A percentile compares a stretch with the other conserved stretches of the same genome.
phyloP scores from a whole-genome alignment of 30 jellyfish, hydroid and myxozoan genomes.

The Catostylus mosaicus region DNA sequence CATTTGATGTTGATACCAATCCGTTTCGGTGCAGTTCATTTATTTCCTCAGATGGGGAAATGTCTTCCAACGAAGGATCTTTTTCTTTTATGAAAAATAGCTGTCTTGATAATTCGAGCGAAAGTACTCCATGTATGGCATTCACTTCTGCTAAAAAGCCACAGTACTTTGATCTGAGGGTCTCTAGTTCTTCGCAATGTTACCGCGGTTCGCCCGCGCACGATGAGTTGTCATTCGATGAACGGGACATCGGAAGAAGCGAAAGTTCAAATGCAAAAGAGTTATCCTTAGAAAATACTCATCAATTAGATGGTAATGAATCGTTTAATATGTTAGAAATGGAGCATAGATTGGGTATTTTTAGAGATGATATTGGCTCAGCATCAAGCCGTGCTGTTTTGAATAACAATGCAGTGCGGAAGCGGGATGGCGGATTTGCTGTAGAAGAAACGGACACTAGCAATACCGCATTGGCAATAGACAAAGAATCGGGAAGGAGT shows the following conservation, averaged over 20 bases:
- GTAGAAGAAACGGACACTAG: too few species aligned
- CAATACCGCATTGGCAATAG: too few species aligned
- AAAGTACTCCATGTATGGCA: constrained; percentile 29
- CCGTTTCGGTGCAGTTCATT: background rate
- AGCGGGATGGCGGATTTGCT: too few species aligned
- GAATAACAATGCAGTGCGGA: too few species aligned
- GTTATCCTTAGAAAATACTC: too few species aligned
- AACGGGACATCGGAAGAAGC: background rate
- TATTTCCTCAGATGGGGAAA: constrained; percentile 1
- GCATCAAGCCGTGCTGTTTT: too few species aligned
- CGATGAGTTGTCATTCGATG: background rate
- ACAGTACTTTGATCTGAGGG: constrained; percentile 9
- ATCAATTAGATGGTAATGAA: too few species aligned
- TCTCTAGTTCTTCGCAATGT: background rate
- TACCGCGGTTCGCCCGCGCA: background rate
- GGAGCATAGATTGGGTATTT: too few species aligned
- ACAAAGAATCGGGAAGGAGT: too few species aligned
- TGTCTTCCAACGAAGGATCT: background rate
- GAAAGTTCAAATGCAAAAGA: too few species aligned
- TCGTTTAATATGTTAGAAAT: too few species aligned
- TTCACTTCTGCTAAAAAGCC: background rate
- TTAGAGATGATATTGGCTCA: too few species aligned
- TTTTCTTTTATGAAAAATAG: background rate
- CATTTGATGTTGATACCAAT: background rate
- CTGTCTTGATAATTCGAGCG: constrained; percentile 31